These are phyloP conservation scores for Amphiura filiformis DNA, from an alignment of 35 echinoderm and acorn worm genomes.

Conservation along the genomic window DNA sequence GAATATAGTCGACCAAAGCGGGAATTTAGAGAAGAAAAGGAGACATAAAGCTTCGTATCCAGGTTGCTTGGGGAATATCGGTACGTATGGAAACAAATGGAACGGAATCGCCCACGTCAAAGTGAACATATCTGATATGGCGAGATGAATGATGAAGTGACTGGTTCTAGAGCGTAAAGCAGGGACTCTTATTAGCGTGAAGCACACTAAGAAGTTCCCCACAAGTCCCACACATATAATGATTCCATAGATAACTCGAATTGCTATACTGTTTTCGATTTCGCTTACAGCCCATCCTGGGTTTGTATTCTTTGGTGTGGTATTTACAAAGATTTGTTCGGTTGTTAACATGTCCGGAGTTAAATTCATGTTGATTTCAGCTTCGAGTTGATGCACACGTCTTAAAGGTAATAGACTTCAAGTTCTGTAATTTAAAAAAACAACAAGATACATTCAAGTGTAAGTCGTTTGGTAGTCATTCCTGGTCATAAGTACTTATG, in stretches of 20 bases:
- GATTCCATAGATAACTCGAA: slow-evolving; percentile 61
- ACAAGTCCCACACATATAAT: slow-evolving; percentile 53
- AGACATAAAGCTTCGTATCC: slow-evolving; percentile 60
- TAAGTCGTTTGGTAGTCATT: too few species aligned
- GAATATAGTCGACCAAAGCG: slow-evolving; percentile 63
- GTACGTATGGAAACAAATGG: slow-evolving; percentile 65
- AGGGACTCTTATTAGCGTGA: slow-evolving; percentile 52
- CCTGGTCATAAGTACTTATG: too few species aligned
- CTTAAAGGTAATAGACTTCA: too few species aligned
- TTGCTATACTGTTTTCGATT: slow-evolving; percentile 64
- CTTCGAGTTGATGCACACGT: too few species aligned
- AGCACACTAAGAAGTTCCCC: slow-evolving; percentile 70
- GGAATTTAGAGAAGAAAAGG: slow-evolving; percentile 54
- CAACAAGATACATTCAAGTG: too few species aligned
- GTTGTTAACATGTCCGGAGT: too few species aligned
- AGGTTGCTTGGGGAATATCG: slow-evolving; percentile 15
- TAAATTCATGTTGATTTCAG: too few species aligned
- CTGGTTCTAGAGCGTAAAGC: slow-evolving; percentile 70
- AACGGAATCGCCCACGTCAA: slow-evolving; percentile 51
- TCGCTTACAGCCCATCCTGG: slow-evolving; percentile 58
- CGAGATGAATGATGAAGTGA: slow-evolving; percentile 62
- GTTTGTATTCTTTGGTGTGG: not conserved
- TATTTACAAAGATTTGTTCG: too few species aligned
- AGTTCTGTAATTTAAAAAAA: too few species aligned
- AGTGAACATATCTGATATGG: slow-evolving; percentile 40